Percentiles rank a stretch among this genome's conserved stretches.
Conservation (phyloP, 1,140 invertebrate species). For the Aleiodes sp. region DNA sequence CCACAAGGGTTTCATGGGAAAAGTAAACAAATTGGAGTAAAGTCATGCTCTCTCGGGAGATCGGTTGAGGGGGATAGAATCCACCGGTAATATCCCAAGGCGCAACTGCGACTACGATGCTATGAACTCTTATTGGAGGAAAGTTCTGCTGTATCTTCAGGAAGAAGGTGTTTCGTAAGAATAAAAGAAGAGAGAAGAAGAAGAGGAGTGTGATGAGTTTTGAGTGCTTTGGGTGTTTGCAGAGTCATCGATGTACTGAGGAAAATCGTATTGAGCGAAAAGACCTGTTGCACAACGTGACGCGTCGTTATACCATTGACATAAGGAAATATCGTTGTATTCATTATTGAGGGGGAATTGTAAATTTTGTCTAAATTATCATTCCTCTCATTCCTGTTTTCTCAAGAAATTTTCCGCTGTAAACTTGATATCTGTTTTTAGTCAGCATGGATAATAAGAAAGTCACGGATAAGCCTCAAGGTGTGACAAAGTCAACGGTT, state of each 20-base stretch:
- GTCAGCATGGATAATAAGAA: not conserved
- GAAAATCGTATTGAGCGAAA: not conserved
- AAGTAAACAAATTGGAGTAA: constrained; percentile 2
- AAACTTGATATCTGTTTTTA: not conserved
- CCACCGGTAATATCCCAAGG: not conserved
- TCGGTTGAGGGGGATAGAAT: not conserved
- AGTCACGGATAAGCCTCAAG: constrained; percentile 13
- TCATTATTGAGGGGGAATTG: not conserved
- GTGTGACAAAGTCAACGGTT: not conserved
- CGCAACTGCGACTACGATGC: not conserved
- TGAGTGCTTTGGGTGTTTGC: not conserved
- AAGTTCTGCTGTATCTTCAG: not conserved
- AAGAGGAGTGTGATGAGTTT: not conserved
- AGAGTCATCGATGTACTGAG: not conserved
- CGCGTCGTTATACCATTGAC: not conserved
- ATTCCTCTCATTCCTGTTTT: not conserved
- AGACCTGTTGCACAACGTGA: not conserved
- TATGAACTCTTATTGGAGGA: not conserved
- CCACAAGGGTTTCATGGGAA: not conserved
- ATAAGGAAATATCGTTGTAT: not conserved
- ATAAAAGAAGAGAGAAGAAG: not conserved
- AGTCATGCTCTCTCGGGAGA: not conserved
- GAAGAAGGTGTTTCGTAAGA: not conserved
- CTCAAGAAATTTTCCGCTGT: not conserved
- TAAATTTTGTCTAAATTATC: not conserved